Conservation (phyloP, 2,888 invertebrate genomes). For the Macrophya alboannulata region DNA sequence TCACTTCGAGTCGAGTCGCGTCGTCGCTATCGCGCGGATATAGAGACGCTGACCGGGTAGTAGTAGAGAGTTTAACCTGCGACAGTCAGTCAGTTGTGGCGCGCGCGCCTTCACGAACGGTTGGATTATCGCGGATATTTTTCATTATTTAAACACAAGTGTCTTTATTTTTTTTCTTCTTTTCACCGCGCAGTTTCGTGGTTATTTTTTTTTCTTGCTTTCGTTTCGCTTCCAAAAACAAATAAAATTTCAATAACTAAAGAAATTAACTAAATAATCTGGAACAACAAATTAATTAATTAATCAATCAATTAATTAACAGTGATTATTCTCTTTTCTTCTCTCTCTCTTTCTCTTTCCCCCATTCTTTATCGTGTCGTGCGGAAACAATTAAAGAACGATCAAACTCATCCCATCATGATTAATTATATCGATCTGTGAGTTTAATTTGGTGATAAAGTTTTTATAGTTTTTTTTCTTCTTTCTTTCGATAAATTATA, state of each 20-base stretch:
- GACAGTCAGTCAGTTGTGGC: slow-evolving; percentile 36
- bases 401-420: too few species aligned
- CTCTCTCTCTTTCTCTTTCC: too few species aligned
- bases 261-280: neutral
- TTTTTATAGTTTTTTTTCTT: too few species aligned
- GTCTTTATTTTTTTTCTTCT: neutral
- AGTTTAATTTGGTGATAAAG: too few species aligned
- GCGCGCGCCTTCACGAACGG: slow-evolving; percentile 52
- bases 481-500: too few species aligned
- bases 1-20: neutral
- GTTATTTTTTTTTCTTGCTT: neutral
- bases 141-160: neutral
- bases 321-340: neutral
- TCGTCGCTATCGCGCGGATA: neutral
- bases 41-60: neutral
- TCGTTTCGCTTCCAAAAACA: neutral
- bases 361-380: too few species aligned
- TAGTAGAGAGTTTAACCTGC: neutral
- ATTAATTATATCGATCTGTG: too few species aligned
- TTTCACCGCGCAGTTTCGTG: neutral
- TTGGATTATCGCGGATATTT: slow-evolving; percentile 29
- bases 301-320: neutral
- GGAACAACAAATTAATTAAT: neutral
- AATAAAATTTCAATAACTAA: neutral
- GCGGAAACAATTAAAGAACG: too few species aligned